A percentile compares a stretch with the other conserved stretches of the same genome.
These are phyloP conservation scores for Carpatolechia fugitivella DNA, from an alignment of 2,888 invertebrate species.

Conservation along the genomic window DNA sequence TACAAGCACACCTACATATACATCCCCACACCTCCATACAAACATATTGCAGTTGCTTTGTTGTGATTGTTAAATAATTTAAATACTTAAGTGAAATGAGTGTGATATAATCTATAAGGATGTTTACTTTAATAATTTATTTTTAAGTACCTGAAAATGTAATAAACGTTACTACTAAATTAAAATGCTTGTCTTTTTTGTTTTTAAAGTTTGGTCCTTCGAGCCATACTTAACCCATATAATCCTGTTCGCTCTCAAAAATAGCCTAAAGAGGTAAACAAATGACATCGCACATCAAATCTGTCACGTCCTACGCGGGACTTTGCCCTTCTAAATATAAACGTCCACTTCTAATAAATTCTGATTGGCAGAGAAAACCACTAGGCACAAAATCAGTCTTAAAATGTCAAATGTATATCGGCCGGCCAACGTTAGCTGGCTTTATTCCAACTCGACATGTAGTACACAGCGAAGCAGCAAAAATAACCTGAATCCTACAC, in stretches of 20 bases:
- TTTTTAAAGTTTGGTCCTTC: not conserved
- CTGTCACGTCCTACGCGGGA: not conserved
- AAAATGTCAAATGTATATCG: constrained; percentile 19
- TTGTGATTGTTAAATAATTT: not conserved
- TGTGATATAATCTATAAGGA: not conserved
- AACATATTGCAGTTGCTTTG: not conserved
- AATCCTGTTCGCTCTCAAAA: not conserved
- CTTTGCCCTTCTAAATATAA: constrained; percentile 7
- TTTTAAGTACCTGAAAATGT: constrained; percentile 5
- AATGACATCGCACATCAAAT: not conserved
- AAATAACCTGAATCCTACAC: constrained; percentile 4
- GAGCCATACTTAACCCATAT: no score
- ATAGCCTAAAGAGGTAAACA: not conserved
- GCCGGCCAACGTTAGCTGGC: constrained; percentile 14
- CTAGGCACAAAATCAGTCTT: not conserved
- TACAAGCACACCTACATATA: not conserved
- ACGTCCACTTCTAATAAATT: constrained; percentile 2
- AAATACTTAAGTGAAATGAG: not conserved
- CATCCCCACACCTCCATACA: not conserved
- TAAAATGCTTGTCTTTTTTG: not conserved
- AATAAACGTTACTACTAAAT: not conserved
- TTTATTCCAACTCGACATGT: not conserved
- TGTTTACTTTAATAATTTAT: not conserved
- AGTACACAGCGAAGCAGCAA: not conserved
- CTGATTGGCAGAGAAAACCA: constrained; percentile 2